Evolutionary conservation across 2,888 invertebrate genomes (phyloP).

Genomic region (Caradrina clavipalpis): DNA sequence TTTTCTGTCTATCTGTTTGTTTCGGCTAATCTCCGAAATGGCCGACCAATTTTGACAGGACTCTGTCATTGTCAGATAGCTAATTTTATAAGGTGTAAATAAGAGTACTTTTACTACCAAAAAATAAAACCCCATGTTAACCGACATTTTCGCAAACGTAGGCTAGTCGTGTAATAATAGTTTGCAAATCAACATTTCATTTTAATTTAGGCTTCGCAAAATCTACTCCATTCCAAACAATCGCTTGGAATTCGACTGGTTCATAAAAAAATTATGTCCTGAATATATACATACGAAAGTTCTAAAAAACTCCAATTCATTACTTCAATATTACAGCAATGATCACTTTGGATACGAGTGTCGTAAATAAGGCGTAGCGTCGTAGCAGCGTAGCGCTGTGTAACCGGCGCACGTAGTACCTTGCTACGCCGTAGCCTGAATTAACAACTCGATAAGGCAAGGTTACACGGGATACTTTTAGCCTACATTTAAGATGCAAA

Average conservation of each 20-base stretch:
- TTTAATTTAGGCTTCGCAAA: neutral
- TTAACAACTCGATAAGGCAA: constrained; percentile 49
- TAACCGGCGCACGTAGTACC: constrained; percentile 63
- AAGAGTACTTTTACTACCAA: no score
- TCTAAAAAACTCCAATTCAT: constrained; percentile 53
- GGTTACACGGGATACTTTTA: constrained; percentile 25
- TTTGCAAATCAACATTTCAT: neutral
- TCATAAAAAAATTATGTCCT: constrained; percentile 18
- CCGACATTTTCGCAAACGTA: no score
- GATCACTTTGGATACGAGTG: constrained; percentile 61
- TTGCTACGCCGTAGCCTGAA: constrained; percentile 62
- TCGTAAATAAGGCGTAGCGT: constrained; percentile 61
- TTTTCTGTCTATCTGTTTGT: no score
- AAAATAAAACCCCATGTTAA: no score
- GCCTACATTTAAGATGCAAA: constrained; percentile 1
- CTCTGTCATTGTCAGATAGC: no score
- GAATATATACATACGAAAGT: constrained; percentile 25
- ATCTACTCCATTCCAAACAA: neutral
- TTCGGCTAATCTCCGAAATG: no score
- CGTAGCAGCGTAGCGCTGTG: constrained; percentile 57
- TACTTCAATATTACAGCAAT: constrained; percentile 58
- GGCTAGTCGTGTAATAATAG: neutral
- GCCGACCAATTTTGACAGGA: no score
- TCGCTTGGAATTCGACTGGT: neutral
- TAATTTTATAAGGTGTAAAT: no score